These are phyloP conservation scores for Villa cingulata DNA, from an alignment of 2,888 invertebrate species.

Conservation along the genomic window DNA sequence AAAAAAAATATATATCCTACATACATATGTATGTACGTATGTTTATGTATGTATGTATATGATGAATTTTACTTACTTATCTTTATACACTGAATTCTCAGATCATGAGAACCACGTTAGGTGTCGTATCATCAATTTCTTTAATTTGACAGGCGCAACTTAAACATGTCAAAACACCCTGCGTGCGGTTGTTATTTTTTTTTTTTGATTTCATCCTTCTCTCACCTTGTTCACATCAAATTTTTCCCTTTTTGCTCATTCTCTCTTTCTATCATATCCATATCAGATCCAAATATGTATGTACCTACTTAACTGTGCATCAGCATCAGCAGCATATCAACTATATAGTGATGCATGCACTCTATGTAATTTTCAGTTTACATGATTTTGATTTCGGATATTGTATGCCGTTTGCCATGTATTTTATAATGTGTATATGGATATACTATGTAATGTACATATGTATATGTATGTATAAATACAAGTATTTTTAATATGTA, in stretches of 20 bases:
- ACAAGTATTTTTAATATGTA: too few species aligned
- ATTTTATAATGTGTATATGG: too few species aligned
- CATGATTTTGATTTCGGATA: background rate
- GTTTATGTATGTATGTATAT: too few species aligned
- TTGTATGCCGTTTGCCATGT: too few species aligned
- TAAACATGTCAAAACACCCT: constrained; percentile 37
- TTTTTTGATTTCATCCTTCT: constrained; percentile 6
- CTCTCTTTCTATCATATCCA: constrained; percentile 2
- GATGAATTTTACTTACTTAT: too few species aligned
- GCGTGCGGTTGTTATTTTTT: constrained; percentile 27
- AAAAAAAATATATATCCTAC: too few species aligned
- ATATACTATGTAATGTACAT: too few species aligned
- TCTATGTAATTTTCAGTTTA: background rate
- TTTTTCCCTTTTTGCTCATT: background rate
- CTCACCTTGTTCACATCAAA: constrained; percentile 6
- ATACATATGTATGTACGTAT: background rate
- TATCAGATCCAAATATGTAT: constrained; percentile 16
- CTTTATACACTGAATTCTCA: background rate
- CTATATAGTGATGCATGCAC: too few species aligned
- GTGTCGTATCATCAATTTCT: constrained; percentile 40
- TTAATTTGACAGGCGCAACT: constrained; percentile 39
- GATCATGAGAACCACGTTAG: constrained; percentile 36
- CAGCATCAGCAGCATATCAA: too few species aligned
- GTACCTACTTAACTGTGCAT: too few species aligned
- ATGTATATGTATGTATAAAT: too few species aligned